phyloP scores from a whole-genome alignment of 2,113 vertebrate species.

The Pardalotus punctatus region DNA sequence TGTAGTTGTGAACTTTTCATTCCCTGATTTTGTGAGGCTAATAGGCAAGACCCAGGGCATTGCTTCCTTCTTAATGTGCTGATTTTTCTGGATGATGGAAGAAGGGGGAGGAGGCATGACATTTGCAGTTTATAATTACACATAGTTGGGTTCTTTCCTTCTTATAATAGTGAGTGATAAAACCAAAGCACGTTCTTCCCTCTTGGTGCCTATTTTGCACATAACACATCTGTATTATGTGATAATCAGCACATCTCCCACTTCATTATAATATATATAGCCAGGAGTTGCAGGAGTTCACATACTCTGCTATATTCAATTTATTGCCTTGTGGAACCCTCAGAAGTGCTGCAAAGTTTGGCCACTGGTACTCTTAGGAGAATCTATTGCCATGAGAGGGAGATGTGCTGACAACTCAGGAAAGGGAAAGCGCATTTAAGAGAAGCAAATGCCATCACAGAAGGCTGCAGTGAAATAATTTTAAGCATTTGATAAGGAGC shows the following conservation, averaged over 20 bases:
- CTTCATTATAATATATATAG: slow-evolving; percentile 34
- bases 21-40: neutral
- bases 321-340: slow-evolving; percentile 35
- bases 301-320: slow-evolving; percentile 51
- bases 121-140: slow-evolving; percentile 63
- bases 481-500: slow-evolving; percentile 19
- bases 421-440: slow-evolving; percentile 44
- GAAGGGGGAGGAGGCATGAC: neutral
- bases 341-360: slow-evolving; percentile 46
- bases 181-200: slow-evolving; percentile 42
- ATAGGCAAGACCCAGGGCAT: slow-evolving; percentile 6
- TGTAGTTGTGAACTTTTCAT: neutral
- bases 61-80: neutral
- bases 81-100: slow-evolving; percentile 20
- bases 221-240: slow-evolving; percentile 60
- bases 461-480: slow-evolving; percentile 59
- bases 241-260: slow-evolving; percentile 68
- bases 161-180: slow-evolving; percentile 55
- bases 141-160: slow-evolving; percentile 33
- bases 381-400: neutral
- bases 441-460: slow-evolving; percentile 2
- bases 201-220: slow-evolving; percentile 47
- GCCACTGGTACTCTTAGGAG: slow-evolving; percentile 19
- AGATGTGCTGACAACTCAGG: slow-evolving; percentile 58
- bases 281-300: slow-evolving; percentile 1